Evolutionary conservation across 2,888 invertebrate species (phyloP), one percentile per base, ranked within the genome.

Genomic region (Zhengitettix transpicula): DNA sequence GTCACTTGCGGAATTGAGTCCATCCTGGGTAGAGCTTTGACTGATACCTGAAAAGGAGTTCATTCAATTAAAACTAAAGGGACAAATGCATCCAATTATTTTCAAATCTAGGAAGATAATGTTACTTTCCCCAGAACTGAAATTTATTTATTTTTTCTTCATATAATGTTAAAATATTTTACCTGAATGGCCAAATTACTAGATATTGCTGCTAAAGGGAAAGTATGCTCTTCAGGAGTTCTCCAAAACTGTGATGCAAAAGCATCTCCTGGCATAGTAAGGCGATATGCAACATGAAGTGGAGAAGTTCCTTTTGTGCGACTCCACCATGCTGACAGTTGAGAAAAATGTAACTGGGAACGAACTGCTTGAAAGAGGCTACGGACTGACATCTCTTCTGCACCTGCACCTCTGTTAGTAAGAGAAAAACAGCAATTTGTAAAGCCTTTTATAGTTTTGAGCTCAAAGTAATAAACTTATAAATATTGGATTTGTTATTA

Each of bases 331-430:
- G 96, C 93, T 57, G 93, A 89, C 65, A 97, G 83, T 78, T 97
- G 96, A 9, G 96, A 97, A 77, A 97, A 97, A 77, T 95, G 93
- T 62, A 97, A 81, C 74, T 94, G 93, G 9, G 96, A 96, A 64
- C 94, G 83, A 56, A 97, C 87, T 57, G 96, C 96, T 75, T 91
- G 92, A 70, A 94, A 81, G 66, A 97, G 77, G 73, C 90, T 89
- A 68, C 86, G 83, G 41, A 69, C 70, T 63, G 73, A 72, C 72
- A 75, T 74, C 65, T 28, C 28, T 28, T 28, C 28, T 28, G 28
- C 28, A 28, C 28, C 7, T 28, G 28, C 28, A 28, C 28, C 28
- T 28, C 28, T 28, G 28, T 28, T 28, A 28, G 28, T 5, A 28
- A 28, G 28, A 28, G 28, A 28, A 28, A n/a, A 28, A 28, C 7